These are phyloP conservation scores for Petrocephalus schoutedeni DNA, from an alignment of 2,797 vertebrate genomes.

Conservation along the genomic window DNA sequence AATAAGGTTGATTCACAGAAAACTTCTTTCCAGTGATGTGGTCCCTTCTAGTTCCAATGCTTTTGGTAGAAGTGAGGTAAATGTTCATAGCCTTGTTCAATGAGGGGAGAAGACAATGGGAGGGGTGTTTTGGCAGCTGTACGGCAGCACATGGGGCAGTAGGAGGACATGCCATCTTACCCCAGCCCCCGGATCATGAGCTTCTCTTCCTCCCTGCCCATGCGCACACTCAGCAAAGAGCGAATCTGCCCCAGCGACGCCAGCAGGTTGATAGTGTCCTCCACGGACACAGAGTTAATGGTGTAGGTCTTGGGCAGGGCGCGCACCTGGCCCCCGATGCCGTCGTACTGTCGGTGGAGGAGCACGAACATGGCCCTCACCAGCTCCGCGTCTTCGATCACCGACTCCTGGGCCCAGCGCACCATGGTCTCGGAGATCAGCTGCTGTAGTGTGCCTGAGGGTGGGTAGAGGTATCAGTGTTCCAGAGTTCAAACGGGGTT, in stretches of 20 bases:
- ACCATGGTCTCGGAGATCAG: constrained; percentile 93
- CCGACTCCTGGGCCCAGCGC: constrained; percentile 90
- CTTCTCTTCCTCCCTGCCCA: constrained; percentile 93
- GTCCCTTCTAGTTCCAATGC: not conserved
- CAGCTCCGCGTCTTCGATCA: constrained; percentile 89
- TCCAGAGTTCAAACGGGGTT: not conserved
- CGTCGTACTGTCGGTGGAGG: constrained; percentile 87
- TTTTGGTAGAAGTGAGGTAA: not conserved
- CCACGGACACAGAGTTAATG: constrained; percentile 86
- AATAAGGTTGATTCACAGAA: not conserved
- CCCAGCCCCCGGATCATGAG: constrained; percentile 94
- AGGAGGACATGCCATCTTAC: constrained; percentile 48
- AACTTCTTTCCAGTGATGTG: not conserved
- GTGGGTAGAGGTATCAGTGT: not conserved
- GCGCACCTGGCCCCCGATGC: constrained; percentile 81
- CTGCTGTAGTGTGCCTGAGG: constrained; percentile 82
- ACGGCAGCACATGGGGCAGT: not conserved
- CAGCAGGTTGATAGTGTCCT: constrained; percentile 88
- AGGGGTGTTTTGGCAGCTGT: not conserved
- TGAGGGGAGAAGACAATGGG: not conserved
- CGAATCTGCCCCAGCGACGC: constrained; percentile 91
- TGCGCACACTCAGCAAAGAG: constrained; percentile 87
- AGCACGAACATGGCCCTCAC: constrained; percentile 93
- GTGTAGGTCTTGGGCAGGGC: constrained; percentile 93
- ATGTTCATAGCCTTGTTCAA: not conserved